A percentile compares a stretch with the other conserved stretches of the same genome.
phyloP scores from a whole-genome alignment of 2,113 vertebrate species.

The Sinocyclocheilus anophthalmus region DNA sequence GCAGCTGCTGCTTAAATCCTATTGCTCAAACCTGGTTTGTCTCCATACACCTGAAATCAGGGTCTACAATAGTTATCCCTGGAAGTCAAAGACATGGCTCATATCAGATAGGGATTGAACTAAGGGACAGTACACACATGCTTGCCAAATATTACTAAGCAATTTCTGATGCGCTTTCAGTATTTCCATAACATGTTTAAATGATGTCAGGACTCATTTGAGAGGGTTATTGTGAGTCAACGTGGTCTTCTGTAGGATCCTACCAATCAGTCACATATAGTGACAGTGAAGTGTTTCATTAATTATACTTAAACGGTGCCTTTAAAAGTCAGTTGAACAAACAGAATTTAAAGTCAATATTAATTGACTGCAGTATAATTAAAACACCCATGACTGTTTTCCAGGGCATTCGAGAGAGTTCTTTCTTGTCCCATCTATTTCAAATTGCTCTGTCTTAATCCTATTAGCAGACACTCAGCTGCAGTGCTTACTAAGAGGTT shows the following conservation, averaged over 20 bases:
- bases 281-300: background rate
- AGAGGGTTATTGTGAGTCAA: background rate
- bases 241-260: slow-evolving; percentile 7
- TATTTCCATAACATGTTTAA: slow-evolving; percentile 49
- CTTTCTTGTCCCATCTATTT: slow-evolving; percentile 51
- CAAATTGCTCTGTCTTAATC: slow-evolving; percentile 70
- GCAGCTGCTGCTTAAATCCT: slow-evolving; percentile 78
- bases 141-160: background rate
- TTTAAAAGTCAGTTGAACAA: background rate
- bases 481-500: slow-evolving; percentile 76
- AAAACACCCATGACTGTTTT: background rate
- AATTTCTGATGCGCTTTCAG: slow-evolving; percentile 48
- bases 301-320: background rate
- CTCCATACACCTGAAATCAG: slow-evolving; percentile 76
- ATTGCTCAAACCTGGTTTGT: slow-evolving; percentile 74
- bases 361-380: background rate
- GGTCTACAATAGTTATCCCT: slow-evolving; percentile 53
- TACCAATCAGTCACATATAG: background rate
- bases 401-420: slow-evolving; percentile 61
- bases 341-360: background rate
- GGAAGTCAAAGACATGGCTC: slow-evolving; percentile 69
- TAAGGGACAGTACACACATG: slow-evolving; percentile 55
- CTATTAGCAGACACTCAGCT: slow-evolving; percentile 68
- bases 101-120: slow-evolving; percentile 64
- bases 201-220: slow-evolving; percentile 29